These are phyloP conservation scores for Nasonia giraulti DNA, from an alignment of 1,140 invertebrate species.

Conservation along the genomic window DNA sequence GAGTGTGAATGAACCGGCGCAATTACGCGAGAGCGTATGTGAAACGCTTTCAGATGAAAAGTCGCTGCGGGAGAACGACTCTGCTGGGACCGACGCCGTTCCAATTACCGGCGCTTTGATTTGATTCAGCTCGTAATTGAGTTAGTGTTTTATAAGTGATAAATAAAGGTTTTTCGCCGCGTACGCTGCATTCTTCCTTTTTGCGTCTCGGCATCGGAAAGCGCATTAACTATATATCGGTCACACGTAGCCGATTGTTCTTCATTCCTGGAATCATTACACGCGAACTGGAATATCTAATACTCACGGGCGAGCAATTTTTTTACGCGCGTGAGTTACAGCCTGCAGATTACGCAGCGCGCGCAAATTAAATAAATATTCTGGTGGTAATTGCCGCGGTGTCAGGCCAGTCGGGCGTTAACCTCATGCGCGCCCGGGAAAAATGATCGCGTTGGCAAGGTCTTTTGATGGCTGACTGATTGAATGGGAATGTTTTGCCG, in stretches of 20 bases:
- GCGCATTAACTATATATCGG: no score
- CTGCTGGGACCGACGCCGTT: not conserved
- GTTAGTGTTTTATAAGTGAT: not conserved
- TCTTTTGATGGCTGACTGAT: constrained; percentile 18
- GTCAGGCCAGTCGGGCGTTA: not conserved
- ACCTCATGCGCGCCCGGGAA: no score
- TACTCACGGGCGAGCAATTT: not conserved
- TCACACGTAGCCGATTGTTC: no score
- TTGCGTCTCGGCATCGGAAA: no score
- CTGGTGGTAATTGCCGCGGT: not conserved
- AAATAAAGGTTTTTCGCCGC: not conserved
- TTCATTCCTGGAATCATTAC: no score
- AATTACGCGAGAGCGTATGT: not conserved
- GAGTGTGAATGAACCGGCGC: not conserved
- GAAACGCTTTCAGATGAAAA: not conserved
- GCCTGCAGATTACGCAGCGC: no score
- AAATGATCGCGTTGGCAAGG: not conserved
- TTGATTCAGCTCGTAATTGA: not conserved
- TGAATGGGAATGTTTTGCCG: constrained; percentile 15
- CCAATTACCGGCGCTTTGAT: not conserved
- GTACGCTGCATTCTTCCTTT: not conserved
- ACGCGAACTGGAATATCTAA: no score
- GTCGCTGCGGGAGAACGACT: not conserved
- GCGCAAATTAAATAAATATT: not conserved
- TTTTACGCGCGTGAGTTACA: no score